Conservation (phyloP, 1,140 invertebrate genomes). For the Phenacoccus solenopsis region DNA sequence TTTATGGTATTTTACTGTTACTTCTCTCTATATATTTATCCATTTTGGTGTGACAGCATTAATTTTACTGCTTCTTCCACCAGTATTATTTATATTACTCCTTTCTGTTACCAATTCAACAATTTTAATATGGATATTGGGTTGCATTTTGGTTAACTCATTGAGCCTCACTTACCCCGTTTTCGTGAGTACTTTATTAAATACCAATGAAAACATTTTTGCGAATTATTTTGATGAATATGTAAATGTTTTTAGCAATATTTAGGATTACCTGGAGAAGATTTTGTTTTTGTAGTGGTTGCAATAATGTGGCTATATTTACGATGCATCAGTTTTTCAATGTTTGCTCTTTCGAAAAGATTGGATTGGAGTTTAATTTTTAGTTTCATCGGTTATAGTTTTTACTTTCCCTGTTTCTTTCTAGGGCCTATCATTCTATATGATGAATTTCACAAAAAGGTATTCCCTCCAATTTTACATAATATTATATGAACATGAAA, state of each 20-base stretch:
- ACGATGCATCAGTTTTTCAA: conserved; percentile 39
- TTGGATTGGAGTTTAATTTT: conserved; percentile 32
- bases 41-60: not conserved
- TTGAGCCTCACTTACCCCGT: not conserved
- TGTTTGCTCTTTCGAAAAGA: conserved; percentile 29
- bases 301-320: conserved; percentile 36
- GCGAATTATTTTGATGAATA: not conserved
- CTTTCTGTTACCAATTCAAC: conserved; percentile 20
- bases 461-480: conserved; percentile 30
- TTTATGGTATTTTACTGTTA: conserved; percentile 21
- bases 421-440: conserved; percentile 67
- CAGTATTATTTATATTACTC: conserved; percentile 21
- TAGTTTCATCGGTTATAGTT: conserved; percentile 50
- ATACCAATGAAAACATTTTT: conserved; percentile 1
- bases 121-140: conserved; percentile 23
- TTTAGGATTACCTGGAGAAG: not conserved
- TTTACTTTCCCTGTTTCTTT: conserved; percentile 68
- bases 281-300: conserved; percentile 14
- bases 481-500: too few relatives aligned
- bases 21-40: conserved; percentile 18
- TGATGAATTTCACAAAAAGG: conserved; percentile 45
- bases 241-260: not conserved
- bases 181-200: not conserved
- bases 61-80: conserved; percentile 16
- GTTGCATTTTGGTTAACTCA: not conserved